Conservation (phyloP, 1,140 invertebrate genomes). For the Wiebesia pumilae region DNA sequence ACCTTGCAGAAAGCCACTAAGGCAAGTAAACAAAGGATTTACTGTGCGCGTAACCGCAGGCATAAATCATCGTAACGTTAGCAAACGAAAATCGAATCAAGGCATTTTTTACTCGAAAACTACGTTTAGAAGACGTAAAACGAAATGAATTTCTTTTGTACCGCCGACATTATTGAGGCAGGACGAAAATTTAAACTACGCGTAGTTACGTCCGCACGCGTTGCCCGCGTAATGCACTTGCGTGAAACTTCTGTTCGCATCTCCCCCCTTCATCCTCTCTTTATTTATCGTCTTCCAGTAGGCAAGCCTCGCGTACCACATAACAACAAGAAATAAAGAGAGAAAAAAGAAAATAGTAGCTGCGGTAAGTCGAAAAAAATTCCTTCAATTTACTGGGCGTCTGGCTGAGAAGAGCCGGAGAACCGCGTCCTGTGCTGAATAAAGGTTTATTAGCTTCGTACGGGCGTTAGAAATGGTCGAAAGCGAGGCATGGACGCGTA, state of each 20-base stretch:
- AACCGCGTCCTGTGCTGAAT: not conserved
- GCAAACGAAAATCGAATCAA: constrained; percentile 12
- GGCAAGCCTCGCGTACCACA: not conserved
- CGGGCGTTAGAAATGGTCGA: constrained; percentile 8
- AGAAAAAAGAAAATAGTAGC: not conserved
- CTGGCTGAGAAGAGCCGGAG: not conserved
- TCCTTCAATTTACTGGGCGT: constrained; percentile 28
- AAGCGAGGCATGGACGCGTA: not conserved
- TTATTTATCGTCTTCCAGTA: not conserved
- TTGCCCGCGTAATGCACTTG: not conserved
- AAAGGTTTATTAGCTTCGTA: constrained; percentile 30
- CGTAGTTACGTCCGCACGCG: not conserved
- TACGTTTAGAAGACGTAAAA: not conserved
- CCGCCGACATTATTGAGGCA: not conserved
- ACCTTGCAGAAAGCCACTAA: not conserved
- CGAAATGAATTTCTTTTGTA: constrained; percentile 1
- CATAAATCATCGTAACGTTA: constrained; percentile 4
- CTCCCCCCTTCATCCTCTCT: not conserved
- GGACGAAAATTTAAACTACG: not conserved
- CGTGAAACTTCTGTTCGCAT: not conserved
- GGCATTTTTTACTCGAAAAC: not conserved
- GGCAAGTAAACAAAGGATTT: constrained; percentile 11
- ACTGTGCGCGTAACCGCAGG: not conserved
- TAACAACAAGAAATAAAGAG: not conserved
- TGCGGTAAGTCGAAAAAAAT: not conserved